phyloP scores from a whole-genome alignment of 1,140 invertebrate species.

The Drosophila kurseongensis region DNA sequence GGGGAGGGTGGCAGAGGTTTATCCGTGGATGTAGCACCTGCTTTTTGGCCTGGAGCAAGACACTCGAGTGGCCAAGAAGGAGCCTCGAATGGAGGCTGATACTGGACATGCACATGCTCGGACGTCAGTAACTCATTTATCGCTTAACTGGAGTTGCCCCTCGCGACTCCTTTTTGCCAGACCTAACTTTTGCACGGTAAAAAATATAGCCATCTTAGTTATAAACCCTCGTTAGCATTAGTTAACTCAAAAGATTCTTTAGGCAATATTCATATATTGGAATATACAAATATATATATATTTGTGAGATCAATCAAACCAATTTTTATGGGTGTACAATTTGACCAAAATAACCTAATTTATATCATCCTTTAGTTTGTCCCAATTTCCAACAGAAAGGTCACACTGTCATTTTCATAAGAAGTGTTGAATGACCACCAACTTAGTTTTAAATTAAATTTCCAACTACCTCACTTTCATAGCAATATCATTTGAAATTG shows the following conservation, averaged over 20 bases:
- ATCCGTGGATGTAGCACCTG: conserved; percentile 43
- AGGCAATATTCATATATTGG: too few species aligned
- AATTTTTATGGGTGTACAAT: too few species aligned
- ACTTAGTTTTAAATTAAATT: neutral
- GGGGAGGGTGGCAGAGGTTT: conserved; percentile 16
- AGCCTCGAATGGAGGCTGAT: conserved; percentile 51
- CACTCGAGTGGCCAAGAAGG: conserved; percentile 27
- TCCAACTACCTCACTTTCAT: neutral
- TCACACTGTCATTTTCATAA: neutral
- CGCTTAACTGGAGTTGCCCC: conserved; percentile 61
- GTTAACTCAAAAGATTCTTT: too few species aligned
- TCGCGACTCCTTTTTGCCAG: neutral
- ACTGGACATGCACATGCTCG: conserved; percentile 76
- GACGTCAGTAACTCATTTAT: conserved; percentile 81
- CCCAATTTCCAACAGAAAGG: neutral
- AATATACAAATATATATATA: too few species aligned
- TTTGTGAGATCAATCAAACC: neutral
- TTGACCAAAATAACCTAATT: neutral
- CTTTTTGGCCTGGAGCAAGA: conserved; percentile 42
- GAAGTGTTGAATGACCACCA: neutral
- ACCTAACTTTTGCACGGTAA: conserved; percentile 3
- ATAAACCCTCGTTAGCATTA: too few species aligned
- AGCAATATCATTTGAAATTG: neutral
- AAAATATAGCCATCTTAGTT: neutral
- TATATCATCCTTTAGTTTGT: neutral